Evolutionary conservation across 2,113 vertebrate genomes (phyloP).

Genomic region (Oxygymnocypris stewartii): DNA sequence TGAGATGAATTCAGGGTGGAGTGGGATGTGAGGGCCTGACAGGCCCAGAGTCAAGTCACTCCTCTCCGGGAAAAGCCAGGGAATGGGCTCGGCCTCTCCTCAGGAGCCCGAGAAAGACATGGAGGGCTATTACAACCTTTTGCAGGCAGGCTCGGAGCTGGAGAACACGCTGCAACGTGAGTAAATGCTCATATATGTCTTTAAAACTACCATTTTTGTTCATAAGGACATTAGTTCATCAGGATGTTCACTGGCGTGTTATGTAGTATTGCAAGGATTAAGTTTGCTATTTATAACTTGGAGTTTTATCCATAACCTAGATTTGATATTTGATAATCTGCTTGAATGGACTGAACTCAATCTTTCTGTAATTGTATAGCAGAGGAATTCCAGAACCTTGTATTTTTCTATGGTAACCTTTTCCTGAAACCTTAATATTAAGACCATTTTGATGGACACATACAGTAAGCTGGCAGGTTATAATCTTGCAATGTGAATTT

Average conservation of each 20-base stretch:
- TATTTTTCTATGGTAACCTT: not conserved
- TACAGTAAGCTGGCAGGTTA: not conserved
- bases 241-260: not conserved
- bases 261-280: conserved; percentile 61
- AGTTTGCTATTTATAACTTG: conserved; percentile 59
- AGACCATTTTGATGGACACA: no score
- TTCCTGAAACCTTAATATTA: not conserved
- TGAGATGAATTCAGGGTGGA: conserved; percentile 50
- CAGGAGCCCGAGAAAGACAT: conserved; percentile 75
- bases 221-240: not conserved
- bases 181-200: conserved; percentile 55
- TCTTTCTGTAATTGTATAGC: not conserved
- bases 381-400: not conserved
- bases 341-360: not conserved
- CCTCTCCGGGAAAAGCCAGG: conserved; percentile 49
- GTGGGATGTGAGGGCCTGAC: conserved; percentile 67
- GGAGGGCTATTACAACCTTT: conserved; percentile 81
- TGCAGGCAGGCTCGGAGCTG: conserved; percentile 79
- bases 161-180: conserved; percentile 80
- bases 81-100: conserved; percentile 73
- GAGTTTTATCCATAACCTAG: conserved; percentile 52
- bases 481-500: not conserved
- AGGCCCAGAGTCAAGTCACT: conserved; percentile 17
- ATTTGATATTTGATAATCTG: conserved; percentile 27
- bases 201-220: not conserved